A percentile compares a stretch with the other conserved stretches of the same genome.
These are phyloP conservation scores for Lutjanus erythropterus DNA, from an alignment of 2,113 vertebrate genomes.

Conservation along the genomic window DNA sequence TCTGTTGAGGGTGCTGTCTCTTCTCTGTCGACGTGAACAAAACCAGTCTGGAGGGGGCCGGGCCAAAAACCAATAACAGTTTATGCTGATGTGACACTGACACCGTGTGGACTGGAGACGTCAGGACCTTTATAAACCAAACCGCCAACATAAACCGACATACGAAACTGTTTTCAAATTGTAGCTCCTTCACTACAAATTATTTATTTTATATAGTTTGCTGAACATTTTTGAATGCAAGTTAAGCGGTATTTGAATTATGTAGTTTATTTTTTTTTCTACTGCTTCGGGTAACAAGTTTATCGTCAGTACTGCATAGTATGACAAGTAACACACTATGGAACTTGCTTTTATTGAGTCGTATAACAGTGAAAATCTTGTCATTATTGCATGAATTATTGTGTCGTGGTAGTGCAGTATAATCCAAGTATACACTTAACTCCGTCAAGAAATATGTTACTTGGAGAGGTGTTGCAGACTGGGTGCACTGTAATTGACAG, in stretches of 20 bases:
- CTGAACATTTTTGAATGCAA: too few relatives aligned
- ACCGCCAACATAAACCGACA: too few relatives aligned
- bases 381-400: too few relatives aligned
- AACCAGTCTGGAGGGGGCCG: conserved; percentile 41
- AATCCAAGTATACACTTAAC: neutral
- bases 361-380: neutral
- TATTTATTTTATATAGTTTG: neutral
- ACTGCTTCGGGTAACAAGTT: too few relatives aligned
- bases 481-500: neutral
- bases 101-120: conserved; percentile 56
- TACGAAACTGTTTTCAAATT: neutral
- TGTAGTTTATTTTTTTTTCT: too few relatives aligned
- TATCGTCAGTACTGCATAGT: too few relatives aligned
- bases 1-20: neutral
- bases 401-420: neutral
- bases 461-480: too few relatives aligned
- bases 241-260: neutral
- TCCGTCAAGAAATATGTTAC: neutral
- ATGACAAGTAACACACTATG: too few relatives aligned
- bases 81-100: conserved; percentile 61
- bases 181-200: neutral
- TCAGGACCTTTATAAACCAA: fast-evolving
- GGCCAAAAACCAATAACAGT: neutral
- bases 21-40: conserved; percentile 21
- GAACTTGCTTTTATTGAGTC: neutral